Base-by-base conservation (phyloP, 2,113 vertebrate genomes). In the Mustelus asterias region DNA sequence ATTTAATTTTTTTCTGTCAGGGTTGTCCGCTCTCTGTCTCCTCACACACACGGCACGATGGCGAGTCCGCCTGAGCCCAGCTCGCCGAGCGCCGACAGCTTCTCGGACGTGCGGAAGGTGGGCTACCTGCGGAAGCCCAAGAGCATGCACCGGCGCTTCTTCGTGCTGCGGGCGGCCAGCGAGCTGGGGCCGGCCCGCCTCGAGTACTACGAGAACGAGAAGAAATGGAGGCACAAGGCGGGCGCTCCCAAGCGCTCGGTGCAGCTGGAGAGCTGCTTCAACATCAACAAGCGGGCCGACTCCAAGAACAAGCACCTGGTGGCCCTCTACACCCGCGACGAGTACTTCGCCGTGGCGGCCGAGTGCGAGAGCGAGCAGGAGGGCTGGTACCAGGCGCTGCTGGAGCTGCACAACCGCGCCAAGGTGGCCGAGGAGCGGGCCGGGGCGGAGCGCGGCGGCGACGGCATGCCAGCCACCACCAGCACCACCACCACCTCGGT, bases 41-140 rank as follows among this genome's bases (percentile, higher is more conserved):
- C n/a, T 20, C 83, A 7, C 37, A 0, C 80, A 3, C 80, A 4
- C 37, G 0, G 48, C 86, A 16, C 18, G 97, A 98, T 98, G 98
- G 98, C 98, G 95, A 98, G 98, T 96, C 98, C 97, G 26, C 96
- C 96, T 44, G 98, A 98, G 96, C 67, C 69, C 67, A 29, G 20
- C 93, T 44, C 67, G 0, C 29, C 78, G 37, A 33, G 22, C 80
- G 97, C 97, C 33, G 97, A 98, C 96, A 98, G 98, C 95, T 98
- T 98, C 97, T 98, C 98, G 10, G 98, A 98, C 97, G 98, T 99
- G 97, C 98, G 98, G 97, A 99, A 99, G 98, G 98, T 98, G 98
- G 98, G 98, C 96, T 99, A 99, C 97, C 98, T 99, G 97, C 98
- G 98, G 97, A 99, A 99, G 97, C 98, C 98, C 96, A 99, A 99